Base-by-base conservation (phyloP, 2,888 invertebrate genomes). In the Metellina segmentata region DNA sequence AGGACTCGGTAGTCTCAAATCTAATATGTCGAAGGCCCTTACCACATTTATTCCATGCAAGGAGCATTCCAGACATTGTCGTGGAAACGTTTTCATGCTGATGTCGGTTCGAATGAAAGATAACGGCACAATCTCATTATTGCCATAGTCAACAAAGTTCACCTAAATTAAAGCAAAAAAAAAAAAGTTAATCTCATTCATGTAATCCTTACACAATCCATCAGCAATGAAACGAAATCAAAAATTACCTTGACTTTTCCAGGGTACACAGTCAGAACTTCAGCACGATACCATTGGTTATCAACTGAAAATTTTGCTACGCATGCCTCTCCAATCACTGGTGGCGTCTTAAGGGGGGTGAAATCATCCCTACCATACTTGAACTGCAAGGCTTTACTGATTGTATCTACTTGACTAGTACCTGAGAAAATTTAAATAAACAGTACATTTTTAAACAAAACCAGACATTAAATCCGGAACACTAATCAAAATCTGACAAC, bases 131-230 rank as follows among this genome's bases (percentile, higher is more conserved):
- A 95, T 94, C 94, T 98, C 98, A 72, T 96, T 95, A 94, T 97
- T 98, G 0, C 98, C 98, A 94, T 97, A 98, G 95, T 98, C 98
- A 0, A 98, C 96, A 95, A 97, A 98, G 85, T 96, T 95, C 0
- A 98, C 95, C 94, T 95, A 94, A n/a, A 82, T 34, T 34, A 71
- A 7, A 53, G 8, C 0, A 9, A 81, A 61, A 11, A 61, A 34
- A 61, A 9, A 87, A 74, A 34, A 49, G 19, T 72, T 53, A 72
- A 71, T 19, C 19, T 20, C n/a, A 13, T 48, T 61, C 79, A 75
- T 48, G 72, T 7, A 61, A 19, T 34, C 34, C 34, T 34, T 34
- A 34, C 34, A 34, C 34, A 34, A 34, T 34, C 34, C 34, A 78
- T n/a, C n/a, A 78, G 1, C 9, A 53, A 19, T 48, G 49, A 75